A percentile compares a stretch with the other conserved stretches of the same genome.
phyloP scores from a whole-genome alignment of 1,140 invertebrate genomes.

The Wiebesia pumilae region DNA sequence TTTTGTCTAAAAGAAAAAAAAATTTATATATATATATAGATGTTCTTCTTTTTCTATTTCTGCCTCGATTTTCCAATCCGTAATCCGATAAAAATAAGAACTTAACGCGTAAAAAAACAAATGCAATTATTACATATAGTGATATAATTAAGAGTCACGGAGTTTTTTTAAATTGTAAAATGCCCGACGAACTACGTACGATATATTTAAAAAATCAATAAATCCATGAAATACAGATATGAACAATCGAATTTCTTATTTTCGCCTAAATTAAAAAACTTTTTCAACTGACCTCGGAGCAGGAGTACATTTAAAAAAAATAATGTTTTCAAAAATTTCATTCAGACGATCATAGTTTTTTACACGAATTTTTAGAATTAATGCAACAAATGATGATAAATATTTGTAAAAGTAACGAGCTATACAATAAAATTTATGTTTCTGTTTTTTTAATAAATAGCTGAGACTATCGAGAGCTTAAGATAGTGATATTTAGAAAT shows the following conservation, averaged over 20 bases:
- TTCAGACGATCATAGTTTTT: too few species aligned
- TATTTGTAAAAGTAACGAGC: too few species aligned
- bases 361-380: too few species aligned
- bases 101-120: neutral
- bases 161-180: neutral
- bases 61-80: neutral
- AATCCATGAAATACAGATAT: neutral
- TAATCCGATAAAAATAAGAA: neutral
- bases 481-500: too few species aligned
- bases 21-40: too few species aligned
- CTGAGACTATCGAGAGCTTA: too few species aligned
- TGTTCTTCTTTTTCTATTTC: neutral
- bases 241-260: neutral
- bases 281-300: too few species aligned
- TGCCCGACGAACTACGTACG: neutral
- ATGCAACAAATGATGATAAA: too few species aligned
- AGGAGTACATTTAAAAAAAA: too few species aligned
- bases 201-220: neutral
- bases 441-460: neutral
- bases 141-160: neutral
- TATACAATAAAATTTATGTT: neutral
- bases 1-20: neutral
- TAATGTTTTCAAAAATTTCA: too few species aligned
- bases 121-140: neutral
- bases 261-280: too few species aligned